phyloP scores from a whole-genome alignment of 2,797 vertebrate species.

The Myripristis jacobus region DNA sequence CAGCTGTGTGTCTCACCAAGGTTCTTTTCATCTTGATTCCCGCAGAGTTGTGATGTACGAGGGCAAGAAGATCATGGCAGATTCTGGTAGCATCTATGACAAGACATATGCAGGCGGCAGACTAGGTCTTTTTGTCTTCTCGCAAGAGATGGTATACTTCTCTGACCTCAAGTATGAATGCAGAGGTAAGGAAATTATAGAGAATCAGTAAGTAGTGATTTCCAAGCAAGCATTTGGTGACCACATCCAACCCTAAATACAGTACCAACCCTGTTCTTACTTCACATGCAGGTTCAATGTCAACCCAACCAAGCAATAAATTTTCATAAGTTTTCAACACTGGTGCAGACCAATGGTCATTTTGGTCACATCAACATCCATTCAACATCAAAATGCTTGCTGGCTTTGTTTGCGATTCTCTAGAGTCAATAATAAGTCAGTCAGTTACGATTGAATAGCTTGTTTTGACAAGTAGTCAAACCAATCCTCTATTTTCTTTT shows the following conservation, averaged over 20 bases:
- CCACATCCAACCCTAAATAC: too few species aligned
- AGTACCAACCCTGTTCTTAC: neutral
- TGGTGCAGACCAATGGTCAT: too few species aligned
- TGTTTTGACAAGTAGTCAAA: neutral
- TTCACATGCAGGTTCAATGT: too few species aligned
- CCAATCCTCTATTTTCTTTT: slow-evolving; percentile 8
- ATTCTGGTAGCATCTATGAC: slow-evolving; percentile 96
- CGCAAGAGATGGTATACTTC: slow-evolving; percentile 99
- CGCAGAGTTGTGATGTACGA: slow-evolving; percentile 97
- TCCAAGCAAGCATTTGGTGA: neutral
- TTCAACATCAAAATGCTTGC: neutral
- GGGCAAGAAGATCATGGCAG: slow-evolving; percentile 99
- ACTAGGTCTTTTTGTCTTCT: slow-evolving; percentile 97
- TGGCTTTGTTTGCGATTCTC: too few species aligned
- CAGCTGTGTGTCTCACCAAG: neutral
- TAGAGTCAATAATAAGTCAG: too few species aligned
- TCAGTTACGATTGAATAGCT: neutral
- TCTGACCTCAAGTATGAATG: slow-evolving; percentile 99
- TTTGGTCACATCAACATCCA: neutral
- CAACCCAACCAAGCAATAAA: too few species aligned
- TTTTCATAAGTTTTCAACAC: too few species aligned
- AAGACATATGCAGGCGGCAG: slow-evolving; percentile 97
- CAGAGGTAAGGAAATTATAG: slow-evolving; percentile 87
- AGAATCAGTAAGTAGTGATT: neutral
- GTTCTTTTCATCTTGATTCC: slow-evolving; percentile 1